Base-by-base conservation (phyloP, 2,113 vertebrate species). In the Aphyosemion australe region DNA sequence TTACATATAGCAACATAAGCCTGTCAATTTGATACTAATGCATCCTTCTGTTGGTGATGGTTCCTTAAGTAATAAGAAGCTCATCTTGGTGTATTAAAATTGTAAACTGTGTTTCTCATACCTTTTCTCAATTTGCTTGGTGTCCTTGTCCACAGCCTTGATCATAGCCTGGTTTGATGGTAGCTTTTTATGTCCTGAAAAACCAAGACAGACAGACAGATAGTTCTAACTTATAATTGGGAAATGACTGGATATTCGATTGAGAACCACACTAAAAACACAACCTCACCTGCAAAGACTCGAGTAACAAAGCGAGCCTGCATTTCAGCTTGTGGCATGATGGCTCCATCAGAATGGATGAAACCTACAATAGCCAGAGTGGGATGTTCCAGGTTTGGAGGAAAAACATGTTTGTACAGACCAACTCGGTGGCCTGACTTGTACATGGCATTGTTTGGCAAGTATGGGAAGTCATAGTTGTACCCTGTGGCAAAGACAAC, bases 401-500 rank as follows among this genome's bases (percentile, higher is more conserved):
- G 91, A 0, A 97, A 96, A 16, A 98, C 15, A 0, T 72, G 94
- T 83, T 93, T 97, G 74, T 97, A 97, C 2, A 98, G 89, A 1
- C 90, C 20, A 9, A 93, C 12, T 64, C 94, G 89, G 55, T 87
- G 80, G 2, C 83, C 95, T 88, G 48, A 91, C 82, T 63, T 92
- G 82, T 75, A 94, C 90, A 73, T 69, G 6, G 91, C 41, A 0
- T 46, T 88, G 5, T 76, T 66, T 5, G 93, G 90, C 0, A 99
- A 91, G 77, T 93, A 98, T 0, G 95, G 94, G 75, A 97, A 99
- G 39, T 82, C 89, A 66, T 94, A 94, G 66, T 60, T 91, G 83
- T 97, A 98, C 53, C 97, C 97, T 0, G 96, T 99, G 65, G 96
- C 94, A 2, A 99, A 97, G 45, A 98, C 81, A 26, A 97, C 91